These are phyloP conservation scores for Sweltsa coloradensis DNA, from an alignment of 1,140 invertebrate species.

Conservation along the genomic window DNA sequence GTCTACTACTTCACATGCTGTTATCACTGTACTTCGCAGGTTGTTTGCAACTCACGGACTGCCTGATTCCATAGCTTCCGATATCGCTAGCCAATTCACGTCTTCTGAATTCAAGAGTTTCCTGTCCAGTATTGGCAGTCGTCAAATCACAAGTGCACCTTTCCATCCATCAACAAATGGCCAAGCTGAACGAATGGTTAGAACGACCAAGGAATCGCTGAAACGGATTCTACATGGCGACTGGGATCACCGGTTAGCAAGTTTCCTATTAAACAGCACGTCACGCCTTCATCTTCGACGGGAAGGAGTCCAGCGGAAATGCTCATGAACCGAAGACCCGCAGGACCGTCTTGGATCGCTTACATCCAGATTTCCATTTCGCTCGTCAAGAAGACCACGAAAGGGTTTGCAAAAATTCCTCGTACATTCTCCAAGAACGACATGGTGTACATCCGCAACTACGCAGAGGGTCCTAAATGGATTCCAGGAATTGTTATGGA, in stretches of 20 bases:
- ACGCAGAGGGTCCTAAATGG: too few relatives aligned
- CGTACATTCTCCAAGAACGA: too few relatives aligned
- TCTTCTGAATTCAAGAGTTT: slow-evolving; percentile 19
- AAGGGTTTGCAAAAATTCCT: too few relatives aligned
- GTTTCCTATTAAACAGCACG: not conserved
- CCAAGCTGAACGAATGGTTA: slow-evolving; percentile 20
- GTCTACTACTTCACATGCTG: slow-evolving; percentile 3
- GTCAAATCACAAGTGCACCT: slow-evolving; percentile 19
- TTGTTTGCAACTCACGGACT: slow-evolving; percentile 16
- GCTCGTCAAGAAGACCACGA: too few relatives aligned
- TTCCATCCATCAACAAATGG: slow-evolving; percentile 24
- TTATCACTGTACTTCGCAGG: slow-evolving; percentile 5
- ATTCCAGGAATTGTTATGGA: too few relatives aligned
- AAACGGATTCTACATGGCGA: not conserved
- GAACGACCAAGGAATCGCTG: slow-evolving; percentile 16
- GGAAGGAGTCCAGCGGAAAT: too few relatives aligned
- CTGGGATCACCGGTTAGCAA: not conserved
- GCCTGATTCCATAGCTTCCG: slow-evolving; percentile 16
- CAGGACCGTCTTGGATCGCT: too few relatives aligned
- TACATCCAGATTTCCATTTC: too few relatives aligned
- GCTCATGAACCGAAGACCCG: too few relatives aligned
- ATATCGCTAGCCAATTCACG: slow-evolving; percentile 20
- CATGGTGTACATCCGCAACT: too few relatives aligned
- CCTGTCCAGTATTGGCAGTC: slow-evolving; percentile 18
- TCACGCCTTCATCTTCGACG: too few relatives aligned